Base-by-base conservation (phyloP, 2,113 vertebrate species). In the Hyperoodon ampullatus region DNA sequence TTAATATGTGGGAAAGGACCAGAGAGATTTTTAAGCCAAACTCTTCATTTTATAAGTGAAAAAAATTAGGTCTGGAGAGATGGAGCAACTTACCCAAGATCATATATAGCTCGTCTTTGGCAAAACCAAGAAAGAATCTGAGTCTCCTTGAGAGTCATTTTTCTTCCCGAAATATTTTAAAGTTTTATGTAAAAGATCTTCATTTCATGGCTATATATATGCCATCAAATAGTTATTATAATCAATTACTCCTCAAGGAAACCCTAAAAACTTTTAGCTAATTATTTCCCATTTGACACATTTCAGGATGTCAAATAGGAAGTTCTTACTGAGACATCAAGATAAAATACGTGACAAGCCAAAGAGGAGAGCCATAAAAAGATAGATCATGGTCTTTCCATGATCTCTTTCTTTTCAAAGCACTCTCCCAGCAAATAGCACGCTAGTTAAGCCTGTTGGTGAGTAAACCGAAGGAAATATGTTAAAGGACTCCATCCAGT, bases 241-340 rank as follows among this genome's bases (percentile, higher is more conserved):
- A 97, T 95, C 88, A 80, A 21, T 92, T 93, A 93, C 83, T 97
- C 89, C 90, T 74, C 82, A 96, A 90, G 90, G 77, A 96, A 96
- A 92, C 16, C 60, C 80, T 92, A 77, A 85, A 90, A 95, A 35
- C 60, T 93, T 96, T 97, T 90, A 97, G 66, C 61, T 97, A 95
- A 47, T 93, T 94, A 95, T 90, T 97, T 97, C 65, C 66, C 58
- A 93, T 85, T 93, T 92, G 92, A 94, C 91, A 97, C 77, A 93
- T 96, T 97, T 96, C 93, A 97, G 81, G 83, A 88, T 95, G 74
- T 95, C 97, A 97, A 95, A 74, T 93, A 96, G 80, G 71, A 96
- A 83, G 72, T 92, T 93, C 83, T 93, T 55, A 93, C 87, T 6
- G 12, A 96, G 78, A 84, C 53, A 90, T 74, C 72, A 88, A 96